Base-by-base conservation (phyloP, 2,113 vertebrate species). In the Percopsis transmontana region DNA sequence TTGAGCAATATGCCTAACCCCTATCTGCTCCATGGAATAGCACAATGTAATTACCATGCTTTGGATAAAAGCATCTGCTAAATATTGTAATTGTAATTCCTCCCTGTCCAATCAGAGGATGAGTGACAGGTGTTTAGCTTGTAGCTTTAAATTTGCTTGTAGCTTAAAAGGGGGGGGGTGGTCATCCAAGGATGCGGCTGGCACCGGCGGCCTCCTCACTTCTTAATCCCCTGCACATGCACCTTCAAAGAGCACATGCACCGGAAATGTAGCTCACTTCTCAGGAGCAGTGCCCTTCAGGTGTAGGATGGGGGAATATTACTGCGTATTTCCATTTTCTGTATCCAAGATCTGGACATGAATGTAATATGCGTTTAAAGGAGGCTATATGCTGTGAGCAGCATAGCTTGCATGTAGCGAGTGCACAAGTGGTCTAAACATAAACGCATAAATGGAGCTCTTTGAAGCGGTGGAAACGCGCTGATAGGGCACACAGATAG, bases 341-440 rank as follows among this genome's bases (percentile, higher is more conserved):
- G 51, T 68, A 38, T 44, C 57, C 50, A 51, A 54, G 15, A 13
- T 57, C 50, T 48, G 47, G 0, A 40, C 27, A 77, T 80, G 54
- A 83, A 81, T 83, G 70, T 80, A 83, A 70, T 41, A 85, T 82
- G 23, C 50, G 21, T 12, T 18, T 15, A 53, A 15, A 39, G 33
- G 20, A 66, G 62, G 7, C 41, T 61, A 38, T 53, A 62, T 56
- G 56, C 19, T 50, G 19, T 2, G 27, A 33, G 27, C 10, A 63
- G 62, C 38, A 66, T 13, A 11, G 59, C 63, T 44, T 59, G 18
- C 65, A 62, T 45, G 41, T 55, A 12, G 47, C 53, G 23, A 62
- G 50, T 24, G 21, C 5, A 2, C 45, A 62, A 57, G 74, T 19
- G 64, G 41, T 66, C 45, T 39, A 18, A 77, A 70, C 53, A 58